Evolutionary conservation across 2,797 vertebrate genomes (phyloP), one percentile per base, ranked within the genome.

Genomic region (Siniperca undulata): DNA sequence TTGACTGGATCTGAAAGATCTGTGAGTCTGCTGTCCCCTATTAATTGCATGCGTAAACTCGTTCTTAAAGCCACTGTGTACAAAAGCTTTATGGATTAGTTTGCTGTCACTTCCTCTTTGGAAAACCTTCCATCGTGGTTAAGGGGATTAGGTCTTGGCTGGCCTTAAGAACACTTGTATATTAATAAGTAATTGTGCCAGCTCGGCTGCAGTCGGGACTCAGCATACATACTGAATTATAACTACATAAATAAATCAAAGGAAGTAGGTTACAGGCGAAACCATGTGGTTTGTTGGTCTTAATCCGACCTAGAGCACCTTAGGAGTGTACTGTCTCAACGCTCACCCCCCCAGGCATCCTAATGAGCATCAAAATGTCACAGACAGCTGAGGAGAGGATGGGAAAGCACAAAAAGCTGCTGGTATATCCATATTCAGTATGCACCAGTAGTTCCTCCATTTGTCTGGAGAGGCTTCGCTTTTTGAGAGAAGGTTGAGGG

Each of bases 331-430:
- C 82, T 68, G 75, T 66, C 67, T 77, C 62, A 74, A 24, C 9
- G 17, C 80, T 76, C 46, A 19, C 60, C 6, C 70, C 70, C 55
- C 65, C 61, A 40, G 65, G 88, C 89, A 91, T 92, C 82, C 87
- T 87, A 91, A 95, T 94, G 91, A 93, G 88, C 87, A 14, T 67
- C 87, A 27, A 87, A 91, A 92, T 89, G 88, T 85, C 90, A 88
- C 70, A 66, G 77, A 81, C 73, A 78, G 74, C 74, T 19, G 76
- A 86, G 72, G 71, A 74, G 64, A 64, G 59, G 74, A 82, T 74
- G 44, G 53, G 60, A 82, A 77, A 77, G 60, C 74, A 80, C 50
- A 83, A 60, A 66, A 70, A 73, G 80, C 80, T 50, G 77, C 69
- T 70, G 74, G 71, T 82, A 68, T n/a, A 68, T 65, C 70, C 61